Percentiles rank a stretch among this genome's conserved stretches.
These are phyloP conservation scores for Pseudopleuronectes americanus DNA, from an alignment of 2,797 vertebrate species.

Conservation along the genomic window DNA sequence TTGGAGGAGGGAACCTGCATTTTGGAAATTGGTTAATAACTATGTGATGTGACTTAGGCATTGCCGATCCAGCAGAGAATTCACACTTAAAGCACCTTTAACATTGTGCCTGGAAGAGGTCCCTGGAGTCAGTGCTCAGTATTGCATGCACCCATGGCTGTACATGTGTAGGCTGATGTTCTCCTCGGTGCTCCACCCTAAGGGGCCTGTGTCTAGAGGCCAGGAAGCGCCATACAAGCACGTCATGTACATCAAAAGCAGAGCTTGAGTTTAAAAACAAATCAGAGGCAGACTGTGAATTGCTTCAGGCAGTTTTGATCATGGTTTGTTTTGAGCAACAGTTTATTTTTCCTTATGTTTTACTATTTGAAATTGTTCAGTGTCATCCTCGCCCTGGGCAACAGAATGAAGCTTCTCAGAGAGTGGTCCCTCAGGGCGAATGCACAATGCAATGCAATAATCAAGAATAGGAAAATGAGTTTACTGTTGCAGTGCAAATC, in stretches of 20 bases:
- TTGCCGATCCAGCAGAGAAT: background rate
- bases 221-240: constrained; percentile 21
- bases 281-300: constrained; percentile 51
- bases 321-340: constrained; percentile 50
- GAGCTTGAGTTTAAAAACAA: constrained; percentile 54
- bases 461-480: constrained; percentile 50
- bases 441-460: constrained; percentile 29
- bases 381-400: constrained; percentile 46
- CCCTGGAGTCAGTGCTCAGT: background rate
- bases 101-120: background rate
- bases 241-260: constrained; percentile 58
- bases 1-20: too few species aligned
- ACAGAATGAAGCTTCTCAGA: constrained; percentile 33
- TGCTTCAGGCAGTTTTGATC: constrained; percentile 57
- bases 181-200: background rate
- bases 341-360: constrained; percentile 20
- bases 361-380: constrained; percentile 55
- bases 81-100: background rate
- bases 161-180: background rate
- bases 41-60: too few species aligned
- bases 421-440: constrained; percentile 46
- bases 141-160: background rate
- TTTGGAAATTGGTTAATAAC: too few species aligned
- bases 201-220: constrained; percentile 13
- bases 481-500: constrained; percentile 31